Conservation (phyloP, 2,797 vertebrate species). For the Hephaestus fuliginosus region DNA sequence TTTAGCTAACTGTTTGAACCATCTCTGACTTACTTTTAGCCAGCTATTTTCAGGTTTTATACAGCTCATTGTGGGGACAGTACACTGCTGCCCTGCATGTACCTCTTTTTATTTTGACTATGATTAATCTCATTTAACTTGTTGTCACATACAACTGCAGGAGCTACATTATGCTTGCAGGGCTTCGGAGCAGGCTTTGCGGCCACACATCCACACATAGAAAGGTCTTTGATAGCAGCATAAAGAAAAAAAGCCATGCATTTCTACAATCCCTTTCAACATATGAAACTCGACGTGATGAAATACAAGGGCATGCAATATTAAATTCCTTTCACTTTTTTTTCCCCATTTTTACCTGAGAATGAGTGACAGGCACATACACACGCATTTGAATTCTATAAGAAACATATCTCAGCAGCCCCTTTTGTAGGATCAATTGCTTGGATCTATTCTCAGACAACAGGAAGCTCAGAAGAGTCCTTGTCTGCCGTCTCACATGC, state of each 20-base stretch:
- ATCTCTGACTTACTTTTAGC: neutral
- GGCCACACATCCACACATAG: neutral
- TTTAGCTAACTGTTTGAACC: neutral
- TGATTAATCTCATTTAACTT: neutral
- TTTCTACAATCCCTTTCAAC: neutral
- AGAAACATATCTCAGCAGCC: neutral
- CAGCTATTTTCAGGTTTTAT: neutral
- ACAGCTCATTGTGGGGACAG: neutral
- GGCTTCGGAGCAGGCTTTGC: neutral
- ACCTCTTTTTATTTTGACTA: neutral
- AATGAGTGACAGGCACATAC: constrained; percentile 8
- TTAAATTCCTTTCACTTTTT: neutral
- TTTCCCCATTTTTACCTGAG: neutral
- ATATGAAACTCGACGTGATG: neutral
- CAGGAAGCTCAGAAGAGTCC: constrained; percentile 4
- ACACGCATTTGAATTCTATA: neutral
- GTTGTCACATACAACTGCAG: neutral
- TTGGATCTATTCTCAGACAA: constrained; percentile 22
- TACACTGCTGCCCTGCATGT: neutral
- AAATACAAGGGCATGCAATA: neutral
- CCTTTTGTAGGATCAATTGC: neutral
- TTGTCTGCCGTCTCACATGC: constrained; percentile 3
- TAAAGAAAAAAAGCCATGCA: neutral
- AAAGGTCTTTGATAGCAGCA: neutral
- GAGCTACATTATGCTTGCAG: neutral